Evolutionary conservation across 1,140 invertebrate genomes (phyloP).

Genomic region (Grapholita molesta): DNA sequence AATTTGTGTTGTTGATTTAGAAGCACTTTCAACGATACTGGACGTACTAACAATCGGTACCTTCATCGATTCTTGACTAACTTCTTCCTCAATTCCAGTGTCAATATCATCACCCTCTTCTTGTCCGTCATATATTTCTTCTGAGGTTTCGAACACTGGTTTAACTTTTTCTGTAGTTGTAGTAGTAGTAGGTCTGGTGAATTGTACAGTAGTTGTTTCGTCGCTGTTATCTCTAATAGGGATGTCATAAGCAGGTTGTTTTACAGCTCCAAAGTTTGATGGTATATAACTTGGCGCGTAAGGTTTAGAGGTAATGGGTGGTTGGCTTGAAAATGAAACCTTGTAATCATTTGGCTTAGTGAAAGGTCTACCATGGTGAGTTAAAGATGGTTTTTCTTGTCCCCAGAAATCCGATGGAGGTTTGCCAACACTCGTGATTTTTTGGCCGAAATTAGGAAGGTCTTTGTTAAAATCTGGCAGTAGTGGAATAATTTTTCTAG

Average conservation of each 20-base stretch:
- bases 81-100: constrained; percentile 58
- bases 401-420: constrained; percentile 52
- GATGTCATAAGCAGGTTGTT: constrained; percentile 71
- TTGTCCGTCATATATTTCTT: constrained; percentile 70
- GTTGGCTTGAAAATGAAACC: constrained; percentile 23
- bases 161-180: constrained; percentile 35
- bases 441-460: constrained; percentile 58
- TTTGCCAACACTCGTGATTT: constrained; percentile 56
- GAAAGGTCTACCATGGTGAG: constrained; percentile 60
- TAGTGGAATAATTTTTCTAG: constrained; percentile 69
- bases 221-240: constrained; percentile 64
- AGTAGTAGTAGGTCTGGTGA: constrained; percentile 22
- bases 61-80: constrained; percentile 72
- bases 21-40: constrained; percentile 33
- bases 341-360: constrained; percentile 45
- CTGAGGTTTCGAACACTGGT: constrained; percentile 64
- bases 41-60: constrained; percentile 61
- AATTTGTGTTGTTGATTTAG: constrained; percentile 37
- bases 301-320: constrained; percentile 41
- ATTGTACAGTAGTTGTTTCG: constrained; percentile 47
- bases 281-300: constrained; percentile 59
- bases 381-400: constrained; percentile 34
- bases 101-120: constrained; percentile 28
- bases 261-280: constrained; percentile 46
- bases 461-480: constrained; percentile 55